phyloP scores from a whole-genome alignment of 2,113 vertebrate species.

The Myrmophylax atrothorax region DNA sequence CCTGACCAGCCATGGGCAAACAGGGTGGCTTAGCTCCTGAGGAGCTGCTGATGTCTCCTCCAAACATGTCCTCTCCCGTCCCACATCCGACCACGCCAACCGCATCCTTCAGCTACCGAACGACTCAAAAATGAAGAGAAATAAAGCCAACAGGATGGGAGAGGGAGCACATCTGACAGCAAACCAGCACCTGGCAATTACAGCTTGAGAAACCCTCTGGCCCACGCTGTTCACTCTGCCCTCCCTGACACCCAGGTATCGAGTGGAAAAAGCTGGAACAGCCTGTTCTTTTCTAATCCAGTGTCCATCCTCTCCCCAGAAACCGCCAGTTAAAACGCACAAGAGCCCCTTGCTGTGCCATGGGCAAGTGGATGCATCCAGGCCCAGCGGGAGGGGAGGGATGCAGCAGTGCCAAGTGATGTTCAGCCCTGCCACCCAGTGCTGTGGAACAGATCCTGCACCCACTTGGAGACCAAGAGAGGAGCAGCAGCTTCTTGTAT shows the following conservation, averaged over 20 bases:
- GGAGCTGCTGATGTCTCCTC: neutral
- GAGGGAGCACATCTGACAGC: neutral
- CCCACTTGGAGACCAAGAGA: rapidly evolving
- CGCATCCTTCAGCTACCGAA: neutral
- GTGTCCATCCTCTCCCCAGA: neutral
- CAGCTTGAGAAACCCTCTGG: neutral
- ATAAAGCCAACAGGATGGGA: neutral
- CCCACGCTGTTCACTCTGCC: neutral
- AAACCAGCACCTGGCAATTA: neutral
- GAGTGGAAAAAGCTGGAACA: neutral
- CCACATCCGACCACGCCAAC: rapidly evolving
- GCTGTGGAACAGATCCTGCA: neutral
- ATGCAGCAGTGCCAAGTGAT: neutral
- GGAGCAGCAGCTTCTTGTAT: neutral
- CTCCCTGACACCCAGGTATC: neutral
- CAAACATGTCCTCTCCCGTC: neutral
- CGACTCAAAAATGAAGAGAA: neutral
- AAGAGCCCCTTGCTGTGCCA: neutral
- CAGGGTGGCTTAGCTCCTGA: neutral
- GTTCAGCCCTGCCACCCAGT: neutral
- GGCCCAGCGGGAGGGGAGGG: neutral
- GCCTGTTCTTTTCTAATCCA: neutral
- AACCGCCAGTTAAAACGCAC: neutral
- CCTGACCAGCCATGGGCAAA: neutral
- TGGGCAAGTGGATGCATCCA: rapidly evolving